Conservation (phyloP, 1,140 invertebrate species). For the Subanguina moxae region DNA sequence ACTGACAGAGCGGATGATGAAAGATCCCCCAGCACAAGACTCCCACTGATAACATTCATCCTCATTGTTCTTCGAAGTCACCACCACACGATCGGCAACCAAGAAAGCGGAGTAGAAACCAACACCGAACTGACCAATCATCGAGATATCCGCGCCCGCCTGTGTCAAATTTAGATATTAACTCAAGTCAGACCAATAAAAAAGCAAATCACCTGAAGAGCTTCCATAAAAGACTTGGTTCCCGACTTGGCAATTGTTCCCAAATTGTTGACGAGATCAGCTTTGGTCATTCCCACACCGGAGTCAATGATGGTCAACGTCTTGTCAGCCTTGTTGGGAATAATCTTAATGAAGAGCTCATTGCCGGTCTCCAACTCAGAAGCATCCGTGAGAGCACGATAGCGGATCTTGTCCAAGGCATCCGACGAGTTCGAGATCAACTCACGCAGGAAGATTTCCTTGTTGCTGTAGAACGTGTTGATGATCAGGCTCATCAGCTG, state of each 20-base stretch:
- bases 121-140: constrained; percentile 96
- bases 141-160: constrained; percentile 87
- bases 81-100: constrained; percentile 85
- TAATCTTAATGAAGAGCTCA: constrained; percentile 83
- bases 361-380: constrained; percentile 77
- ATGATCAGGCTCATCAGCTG: constrained; percentile 95
- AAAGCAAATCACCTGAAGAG: constrained; percentile 63
- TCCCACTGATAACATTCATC: constrained; percentile 82
- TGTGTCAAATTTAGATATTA: constrained; percentile 33
- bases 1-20: constrained; percentile 73
- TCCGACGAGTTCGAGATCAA: constrained; percentile 85
- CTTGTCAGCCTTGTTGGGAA: constrained; percentile 81
- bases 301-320: constrained; percentile 86
- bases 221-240: constrained; percentile 94
- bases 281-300: constrained; percentile 87
- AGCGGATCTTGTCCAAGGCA: constrained; percentile 70
- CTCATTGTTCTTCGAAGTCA: constrained; percentile 89
- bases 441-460: constrained; percentile 98
- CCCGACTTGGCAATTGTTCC: constrained; percentile 93
- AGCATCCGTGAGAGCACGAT: constrained; percentile 82
- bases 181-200: no score
- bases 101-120: constrained; percentile 96
- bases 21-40: constrained; percentile 84
- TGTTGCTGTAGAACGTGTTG: constrained; percentile 99
- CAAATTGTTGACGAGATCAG: constrained; percentile 87